Percentiles rank a stretch among this genome's conserved stretches.
Conservation (phyloP, 2,888 invertebrate species). For the Drosophila neotestacea region DNA sequence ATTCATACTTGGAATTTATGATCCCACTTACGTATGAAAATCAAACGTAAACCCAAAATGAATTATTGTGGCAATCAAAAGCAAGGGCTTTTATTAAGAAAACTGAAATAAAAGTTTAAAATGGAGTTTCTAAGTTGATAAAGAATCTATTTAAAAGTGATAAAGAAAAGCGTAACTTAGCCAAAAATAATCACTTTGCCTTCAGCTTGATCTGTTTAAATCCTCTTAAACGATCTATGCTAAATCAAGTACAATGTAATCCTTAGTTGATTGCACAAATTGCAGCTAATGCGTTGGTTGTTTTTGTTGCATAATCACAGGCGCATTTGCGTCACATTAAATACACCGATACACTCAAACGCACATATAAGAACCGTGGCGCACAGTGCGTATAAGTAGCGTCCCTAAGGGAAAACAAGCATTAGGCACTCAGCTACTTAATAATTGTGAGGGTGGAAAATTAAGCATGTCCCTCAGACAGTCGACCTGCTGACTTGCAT, state of each 20-base stretch:
- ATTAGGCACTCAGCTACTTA: slow-evolving; percentile 21
- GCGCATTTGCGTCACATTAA: slow-evolving; percentile 28
- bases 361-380: not conserved
- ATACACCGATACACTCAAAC: slow-evolving; percentile 1
- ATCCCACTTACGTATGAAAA: slow-evolving; percentile 1
- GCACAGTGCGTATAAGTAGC: slow-evolving; percentile 46
- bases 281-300: slow-evolving; percentile 14
- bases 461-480: slow-evolving; percentile 24
- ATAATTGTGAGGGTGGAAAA: slow-evolving; percentile 2
- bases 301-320: slow-evolving; percentile 28
- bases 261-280: slow-evolving; percentile 11
- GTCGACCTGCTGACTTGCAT: slow-evolving; percentile 52
- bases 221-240: not conserved
- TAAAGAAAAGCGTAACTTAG: not conserved
- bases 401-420: slow-evolving; percentile 23
- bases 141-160: not conserved
- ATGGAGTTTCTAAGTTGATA: not conserved
- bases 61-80: not conserved
- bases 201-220: not conserved
- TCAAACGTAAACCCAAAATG: not conserved
- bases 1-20: too few relatives aligned
- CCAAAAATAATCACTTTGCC: not conserved
- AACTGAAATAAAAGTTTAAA: not conserved
- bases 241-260: not conserved
- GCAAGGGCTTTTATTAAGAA: not conserved